Percentiles rank a stretch among this genome's conserved stretches.
phyloP scores from a whole-genome alignment of 1,140 invertebrate genomes.

The Platyscapa corneri region DNA sequence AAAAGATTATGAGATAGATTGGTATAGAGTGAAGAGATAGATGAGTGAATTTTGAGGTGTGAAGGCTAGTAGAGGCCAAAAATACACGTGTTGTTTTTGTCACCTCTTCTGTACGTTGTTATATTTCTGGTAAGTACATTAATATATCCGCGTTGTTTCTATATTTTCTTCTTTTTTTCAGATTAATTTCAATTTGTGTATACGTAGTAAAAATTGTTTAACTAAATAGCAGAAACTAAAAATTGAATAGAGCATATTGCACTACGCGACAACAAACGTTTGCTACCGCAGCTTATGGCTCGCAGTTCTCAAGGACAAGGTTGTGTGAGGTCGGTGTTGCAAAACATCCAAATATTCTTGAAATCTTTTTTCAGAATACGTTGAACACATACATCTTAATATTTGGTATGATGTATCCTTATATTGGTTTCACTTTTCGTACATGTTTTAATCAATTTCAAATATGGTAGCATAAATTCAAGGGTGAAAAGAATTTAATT shows the following conservation, averaged over 20 bases:
- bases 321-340: constrained; percentile 53
- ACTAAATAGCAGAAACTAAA: background rate
- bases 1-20: background rate
- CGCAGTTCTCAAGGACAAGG: constrained; percentile 50
- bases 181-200: background rate
- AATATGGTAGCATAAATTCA: too few relatives aligned
- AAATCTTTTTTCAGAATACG: background rate
- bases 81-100: constrained; percentile 66
- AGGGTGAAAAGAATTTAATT: too few relatives aligned
- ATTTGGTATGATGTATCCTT: too few relatives aligned
- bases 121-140: constrained; percentile 11
- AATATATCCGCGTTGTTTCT: constrained; percentile 28
- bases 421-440: too few relatives aligned
- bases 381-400: too few relatives aligned
- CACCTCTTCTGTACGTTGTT: constrained; percentile 22
- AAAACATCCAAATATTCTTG: constrained; percentile 32
- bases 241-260: background rate
- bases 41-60: constrained; percentile 50
- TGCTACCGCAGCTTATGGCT: constrained; percentile 29
- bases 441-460: too few relatives aligned
- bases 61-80: constrained; percentile 71
- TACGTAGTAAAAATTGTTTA: background rate
- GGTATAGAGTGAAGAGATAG: background rate
- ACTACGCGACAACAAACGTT: background rate
- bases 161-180: background rate